Base-by-base conservation (phyloP, 2,113 vertebrate genomes). In the Notechis scutatus region DNA sequence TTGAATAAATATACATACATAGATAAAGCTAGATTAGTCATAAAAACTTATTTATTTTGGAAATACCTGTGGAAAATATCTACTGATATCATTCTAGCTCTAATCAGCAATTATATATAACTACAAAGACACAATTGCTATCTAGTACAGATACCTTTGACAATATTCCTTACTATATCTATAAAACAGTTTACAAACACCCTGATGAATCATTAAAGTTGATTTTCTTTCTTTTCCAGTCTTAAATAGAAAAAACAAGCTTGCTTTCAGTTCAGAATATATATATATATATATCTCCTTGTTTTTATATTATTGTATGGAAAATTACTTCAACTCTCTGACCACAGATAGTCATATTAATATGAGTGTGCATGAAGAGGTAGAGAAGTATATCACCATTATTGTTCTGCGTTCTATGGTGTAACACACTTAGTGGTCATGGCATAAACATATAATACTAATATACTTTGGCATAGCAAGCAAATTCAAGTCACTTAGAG, bases 11-110 rank as follows among this genome's bases (percentile, higher is more conserved):
- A 52, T 56, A 94, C 24, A 64, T 87, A 90, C 52, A 69, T 7
- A 90, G 5, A 86, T 45, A 85, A 86, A 21, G 81, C 54, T 61
- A 90, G 88, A 90, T 93, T 90, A 93, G 69, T 90, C 90, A 90
- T 93, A 93, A 93, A 93, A 88, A 90, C 57, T 86, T 93, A 90
- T 90, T 93, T 90, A 90, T 90, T 93, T 93, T 93, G 81, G 81
- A 90, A 87, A 90, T 93, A 45, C 89, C 89, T 89, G 61, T n/a
- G 88, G 12, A 94, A 94, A 94, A 94, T 90, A 47, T 4, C 93
- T 92, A n/a, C 3, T 91, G 23, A 85, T 95, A 92, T 94, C 93
- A 89, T 47, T 47, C n/a, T 26, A 91, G 86, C 89, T 91, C 4
- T 87, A 89, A 54, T 90, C 93, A 88, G 47, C 93, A 91, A n/a